Percentiles rank a stretch among this genome's conserved stretches.
Conservation (phyloP, 2,888 invertebrate genomes). For the Agrypnus murinus region DNA sequence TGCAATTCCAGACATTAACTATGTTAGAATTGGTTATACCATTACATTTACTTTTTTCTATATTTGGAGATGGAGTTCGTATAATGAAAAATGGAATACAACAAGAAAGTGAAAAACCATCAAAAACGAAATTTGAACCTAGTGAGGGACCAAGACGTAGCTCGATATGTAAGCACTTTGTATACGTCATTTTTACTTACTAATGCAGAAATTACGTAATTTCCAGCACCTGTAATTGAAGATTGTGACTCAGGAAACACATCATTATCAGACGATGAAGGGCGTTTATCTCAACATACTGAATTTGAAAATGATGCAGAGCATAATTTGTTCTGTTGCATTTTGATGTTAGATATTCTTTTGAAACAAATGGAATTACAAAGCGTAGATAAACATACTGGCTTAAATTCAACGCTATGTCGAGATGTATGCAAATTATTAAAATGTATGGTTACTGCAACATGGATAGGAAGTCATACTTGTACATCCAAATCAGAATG, state of each 20-base stretch:
- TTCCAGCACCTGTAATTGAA: constrained; percentile 78
- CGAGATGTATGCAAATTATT: constrained; percentile 84
- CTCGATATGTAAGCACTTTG: constrained; percentile 43
- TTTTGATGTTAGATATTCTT: constrained; percentile 95
- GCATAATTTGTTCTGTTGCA: constrained; percentile 93
- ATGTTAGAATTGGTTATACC: constrained; percentile 93
- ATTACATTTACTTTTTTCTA: constrained; percentile 87
- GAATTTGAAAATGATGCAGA: constrained; percentile 83
- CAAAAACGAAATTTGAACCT: constrained; percentile 66
- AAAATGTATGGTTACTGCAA: constrained; percentile 83
- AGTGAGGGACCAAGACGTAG: constrained; percentile 65
- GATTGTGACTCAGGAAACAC: constrained; percentile 79
- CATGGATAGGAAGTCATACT: constrained; percentile 80
- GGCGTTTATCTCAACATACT: constrained; percentile 76
- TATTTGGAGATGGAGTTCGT: constrained; percentile 91
- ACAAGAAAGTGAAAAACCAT: constrained; percentile 69
- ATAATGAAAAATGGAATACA: constrained; percentile 78
- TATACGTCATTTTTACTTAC: constrained; percentile 3
- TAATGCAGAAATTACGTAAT: neutral
- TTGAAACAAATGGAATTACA: constrained; percentile 96
- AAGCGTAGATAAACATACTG: constrained; percentile 87
- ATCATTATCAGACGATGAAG: constrained; percentile 81
- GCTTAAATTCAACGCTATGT: constrained; percentile 83
- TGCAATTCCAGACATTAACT: constrained; percentile 81
- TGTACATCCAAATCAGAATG: constrained; percentile 83